A percentile compares a stretch with the other conserved stretches of the same genome.
These are phyloP conservation scores for Penaeus monodon DNA, from an alignment of 2,888 invertebrate species.

Conservation along the genomic window DNA sequence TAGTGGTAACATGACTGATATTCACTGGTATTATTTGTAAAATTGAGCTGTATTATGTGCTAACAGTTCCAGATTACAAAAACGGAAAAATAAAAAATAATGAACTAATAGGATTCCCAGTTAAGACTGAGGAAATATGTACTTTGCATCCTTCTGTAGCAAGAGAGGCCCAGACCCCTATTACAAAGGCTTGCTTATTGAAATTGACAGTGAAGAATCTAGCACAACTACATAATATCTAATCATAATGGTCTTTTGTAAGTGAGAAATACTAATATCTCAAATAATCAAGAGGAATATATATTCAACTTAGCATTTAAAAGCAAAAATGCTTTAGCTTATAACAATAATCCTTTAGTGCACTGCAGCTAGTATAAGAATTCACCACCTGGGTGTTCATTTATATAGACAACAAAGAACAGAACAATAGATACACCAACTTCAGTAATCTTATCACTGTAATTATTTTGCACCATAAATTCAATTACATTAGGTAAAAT, in stretches of 20 bases:
- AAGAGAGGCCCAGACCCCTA: too few relatives aligned
- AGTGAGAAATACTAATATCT: neutral
- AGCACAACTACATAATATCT: conserved; percentile 17
- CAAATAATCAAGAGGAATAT: neutral
- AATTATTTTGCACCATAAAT: neutral
- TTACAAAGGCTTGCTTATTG: neutral
- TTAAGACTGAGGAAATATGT: too few relatives aligned
- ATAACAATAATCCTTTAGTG: conserved; percentile 11
- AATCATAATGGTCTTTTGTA: neutral
- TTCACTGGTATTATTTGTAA: too few relatives aligned
- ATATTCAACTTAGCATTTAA: conserved; percentile 1
- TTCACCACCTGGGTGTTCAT: conserved; percentile 37
- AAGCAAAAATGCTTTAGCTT: conserved; percentile 16
- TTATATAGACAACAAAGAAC: conserved; percentile 12
- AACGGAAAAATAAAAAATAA: too few relatives aligned
- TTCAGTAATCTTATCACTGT: neutral
- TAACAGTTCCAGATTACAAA: too few relatives aligned
- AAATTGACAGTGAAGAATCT: neutral
- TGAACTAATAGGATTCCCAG: too few relatives aligned
- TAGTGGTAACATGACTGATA: too few relatives aligned
- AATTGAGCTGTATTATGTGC: too few relatives aligned
- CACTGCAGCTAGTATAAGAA: neutral
- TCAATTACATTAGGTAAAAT: neutral
- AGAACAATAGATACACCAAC: conserved; percentile 11
- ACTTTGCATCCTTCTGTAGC: too few relatives aligned